phyloP scores from a whole-genome alignment of 2,797 vertebrate genomes.

The Eurystomus glaucurus region DNA sequence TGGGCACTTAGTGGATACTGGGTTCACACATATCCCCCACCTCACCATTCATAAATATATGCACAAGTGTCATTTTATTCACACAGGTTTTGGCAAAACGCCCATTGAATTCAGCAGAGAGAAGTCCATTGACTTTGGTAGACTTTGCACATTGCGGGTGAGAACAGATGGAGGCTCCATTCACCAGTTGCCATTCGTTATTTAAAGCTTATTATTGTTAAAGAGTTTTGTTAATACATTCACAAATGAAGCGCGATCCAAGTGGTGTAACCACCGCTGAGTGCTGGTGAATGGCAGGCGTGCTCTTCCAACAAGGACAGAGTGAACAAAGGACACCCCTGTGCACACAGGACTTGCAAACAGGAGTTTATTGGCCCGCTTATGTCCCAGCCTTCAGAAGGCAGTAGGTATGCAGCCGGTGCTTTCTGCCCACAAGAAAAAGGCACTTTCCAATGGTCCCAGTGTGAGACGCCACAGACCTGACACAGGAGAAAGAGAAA shows the following conservation, averaged over 20 bases:
- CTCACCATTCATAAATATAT: slow-evolving; percentile 53
- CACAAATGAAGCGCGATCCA: slow-evolving; percentile 1
- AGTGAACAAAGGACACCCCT: not conserved
- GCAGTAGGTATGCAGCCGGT: not conserved
- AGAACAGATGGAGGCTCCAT: slow-evolving; percentile 76
- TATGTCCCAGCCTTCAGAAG: not conserved
- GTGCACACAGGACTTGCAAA: not conserved
- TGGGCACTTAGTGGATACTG: not conserved
- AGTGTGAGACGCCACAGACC: not conserved
- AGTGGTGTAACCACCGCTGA: not conserved
- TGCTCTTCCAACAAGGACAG: not conserved
- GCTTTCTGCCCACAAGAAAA: not conserved
- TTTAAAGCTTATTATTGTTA: slow-evolving; percentile 55
- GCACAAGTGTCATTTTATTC: slow-evolving; percentile 24
- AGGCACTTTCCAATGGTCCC: not conserved
- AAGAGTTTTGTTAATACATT: slow-evolving; percentile 31
- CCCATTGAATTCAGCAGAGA: slow-evolving; percentile 40
- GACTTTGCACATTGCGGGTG: slow-evolving; percentile 57
- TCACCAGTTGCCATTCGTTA: slow-evolving; percentile 66
- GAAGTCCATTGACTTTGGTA: slow-evolving; percentile 69
- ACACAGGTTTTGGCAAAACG: slow-evolving; percentile 44
- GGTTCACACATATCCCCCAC: not conserved
- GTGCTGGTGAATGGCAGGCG: not conserved
- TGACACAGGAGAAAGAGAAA: not conserved
- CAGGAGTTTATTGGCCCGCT: not conserved